Evolutionary conservation across 1,140 invertebrate genomes (phyloP).

Genomic region (Caerostris extrusa): DNA sequence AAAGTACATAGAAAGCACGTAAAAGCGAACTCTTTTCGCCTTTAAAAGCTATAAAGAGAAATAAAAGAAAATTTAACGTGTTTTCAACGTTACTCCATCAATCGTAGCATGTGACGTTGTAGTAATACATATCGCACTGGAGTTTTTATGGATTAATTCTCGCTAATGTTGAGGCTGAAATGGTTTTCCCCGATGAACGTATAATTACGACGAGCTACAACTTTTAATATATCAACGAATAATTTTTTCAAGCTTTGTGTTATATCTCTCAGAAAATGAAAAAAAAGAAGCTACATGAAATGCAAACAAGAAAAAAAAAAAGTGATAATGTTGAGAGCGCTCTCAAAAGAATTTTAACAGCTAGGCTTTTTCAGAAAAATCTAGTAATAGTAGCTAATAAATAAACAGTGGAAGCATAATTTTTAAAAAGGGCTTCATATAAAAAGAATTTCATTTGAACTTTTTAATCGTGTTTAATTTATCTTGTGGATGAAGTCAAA

Average conservation of each 20-base stretch:
- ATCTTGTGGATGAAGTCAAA: neutral
- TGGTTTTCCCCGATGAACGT: constrained; percentile 33
- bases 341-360: constrained; percentile 15
- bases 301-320: constrained; percentile 14
- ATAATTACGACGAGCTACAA: constrained; percentile 23
- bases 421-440: neutral
- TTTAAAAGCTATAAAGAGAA: constrained; percentile 51
- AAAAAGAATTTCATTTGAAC: constrained; percentile 31
- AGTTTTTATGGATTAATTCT: constrained; percentile 36
- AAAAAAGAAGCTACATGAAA: constrained; percentile 25
- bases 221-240: neutral
- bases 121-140: constrained; percentile 33
- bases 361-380: neutral
- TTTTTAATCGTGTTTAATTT: constrained; percentile 26
- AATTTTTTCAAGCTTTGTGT: neutral
- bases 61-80: constrained; percentile 1
- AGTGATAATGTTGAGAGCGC: neutral
- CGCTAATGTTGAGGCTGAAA: constrained; percentile 41
- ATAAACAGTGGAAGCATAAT: constrained; percentile 20
- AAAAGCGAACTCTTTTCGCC: constrained; percentile 17
- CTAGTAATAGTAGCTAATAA: constrained; percentile 35
- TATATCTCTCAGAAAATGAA: constrained; percentile 18
- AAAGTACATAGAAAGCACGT: neutral
- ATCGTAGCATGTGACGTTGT: constrained; percentile 39
- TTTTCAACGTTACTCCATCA: constrained; percentile 37